Evolutionary conservation across 2,888 invertebrate genomes (phyloP).

Genomic region (Prenolepis imparis): DNA sequence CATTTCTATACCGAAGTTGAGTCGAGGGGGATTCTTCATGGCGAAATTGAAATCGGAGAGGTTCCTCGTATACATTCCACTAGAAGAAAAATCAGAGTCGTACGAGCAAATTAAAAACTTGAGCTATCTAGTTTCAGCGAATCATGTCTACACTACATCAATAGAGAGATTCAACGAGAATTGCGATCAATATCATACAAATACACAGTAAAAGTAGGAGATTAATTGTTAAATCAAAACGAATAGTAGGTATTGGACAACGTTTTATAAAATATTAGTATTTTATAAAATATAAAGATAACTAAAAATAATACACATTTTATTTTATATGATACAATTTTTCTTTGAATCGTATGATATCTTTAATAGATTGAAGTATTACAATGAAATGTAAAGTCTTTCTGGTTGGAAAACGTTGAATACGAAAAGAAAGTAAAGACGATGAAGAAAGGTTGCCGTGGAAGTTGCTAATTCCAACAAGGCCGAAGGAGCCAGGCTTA

Average conservation of each 20-base stretch:
- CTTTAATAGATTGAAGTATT: background rate
- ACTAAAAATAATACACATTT: background rate
- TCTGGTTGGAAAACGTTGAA: background rate
- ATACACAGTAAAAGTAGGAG: background rate
- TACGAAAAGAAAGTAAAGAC: slow-evolving; percentile 36
- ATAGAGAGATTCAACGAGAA: background rate
- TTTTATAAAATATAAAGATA: background rate
- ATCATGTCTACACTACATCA: background rate
- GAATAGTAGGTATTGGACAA: background rate
- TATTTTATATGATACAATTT: background rate
- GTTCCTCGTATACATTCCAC: slow-evolving; percentile 69
- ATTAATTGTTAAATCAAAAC: background rate
- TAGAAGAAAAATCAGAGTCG: slow-evolving; percentile 73
- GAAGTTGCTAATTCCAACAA: slow-evolving; percentile 73
- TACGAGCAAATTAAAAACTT: slow-evolving; percentile 73
- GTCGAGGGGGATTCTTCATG: slow-evolving; percentile 80
- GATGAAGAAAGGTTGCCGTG: slow-evolving; percentile 56
- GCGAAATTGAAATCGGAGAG: slow-evolving; percentile 84
- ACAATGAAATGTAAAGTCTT: background rate
- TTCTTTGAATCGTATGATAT: background rate
- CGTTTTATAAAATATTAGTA: background rate
- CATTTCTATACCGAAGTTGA: slow-evolving; percentile 80
- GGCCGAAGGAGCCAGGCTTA: slow-evolving; percentile 71
- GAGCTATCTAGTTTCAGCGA: slow-evolving; percentile 47
- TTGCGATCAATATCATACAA: slow-evolving; percentile 12